These are phyloP conservation scores for Conops quadrifasciatus DNA, from an alignment of 2,888 invertebrate species.

Conservation along the genomic window DNA sequence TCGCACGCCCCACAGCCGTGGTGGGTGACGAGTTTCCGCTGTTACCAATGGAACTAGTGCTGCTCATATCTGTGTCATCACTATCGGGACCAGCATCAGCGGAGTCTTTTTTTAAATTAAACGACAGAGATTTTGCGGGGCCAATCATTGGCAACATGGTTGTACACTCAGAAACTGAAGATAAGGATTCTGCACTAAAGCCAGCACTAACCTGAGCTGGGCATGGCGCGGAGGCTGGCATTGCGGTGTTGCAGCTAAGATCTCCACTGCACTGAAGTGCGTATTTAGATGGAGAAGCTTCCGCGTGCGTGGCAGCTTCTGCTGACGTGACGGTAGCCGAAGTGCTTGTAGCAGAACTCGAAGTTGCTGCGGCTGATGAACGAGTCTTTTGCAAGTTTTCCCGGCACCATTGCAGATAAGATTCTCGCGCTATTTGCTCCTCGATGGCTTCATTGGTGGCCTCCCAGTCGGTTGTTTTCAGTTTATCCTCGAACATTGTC, in stretches of 20 bases:
- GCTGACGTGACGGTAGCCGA: constrained; percentile 60
- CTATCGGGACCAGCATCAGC: constrained; percentile 55
- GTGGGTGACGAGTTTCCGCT: constrained; percentile 55
- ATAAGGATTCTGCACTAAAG: constrained; percentile 37
- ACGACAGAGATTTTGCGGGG: constrained; percentile 51
- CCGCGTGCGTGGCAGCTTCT: constrained; percentile 55
- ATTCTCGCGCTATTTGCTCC: constrained; percentile 86
- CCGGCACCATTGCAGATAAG: constrained; percentile 81
- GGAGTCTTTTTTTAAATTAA: constrained; percentile 50
- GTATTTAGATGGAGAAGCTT: constrained; percentile 60
- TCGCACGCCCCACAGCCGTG: constrained; percentile 46
- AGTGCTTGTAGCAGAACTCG: constrained; percentile 49
- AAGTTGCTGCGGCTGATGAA: constrained; percentile 40
- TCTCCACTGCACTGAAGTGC: constrained; percentile 43
- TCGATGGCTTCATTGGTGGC: constrained; percentile 90
- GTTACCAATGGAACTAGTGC: constrained; percentile 60
- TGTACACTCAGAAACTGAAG: constrained; percentile 31
- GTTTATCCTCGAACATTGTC: constrained; percentile 90
- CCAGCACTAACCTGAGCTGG: constrained; percentile 13
- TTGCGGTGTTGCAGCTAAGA: constrained; percentile 33
- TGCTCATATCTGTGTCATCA: constrained; percentile 64
- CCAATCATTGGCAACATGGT: constrained; percentile 30
- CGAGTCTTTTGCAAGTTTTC: constrained; percentile 71
- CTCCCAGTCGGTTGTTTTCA: constrained; percentile 90
- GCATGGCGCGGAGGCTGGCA: constrained; percentile 34